These are phyloP conservation scores for Diadumene lineata DNA, from an alignment of 92 coral and sea anemone species.

Conservation along the genomic window DNA sequence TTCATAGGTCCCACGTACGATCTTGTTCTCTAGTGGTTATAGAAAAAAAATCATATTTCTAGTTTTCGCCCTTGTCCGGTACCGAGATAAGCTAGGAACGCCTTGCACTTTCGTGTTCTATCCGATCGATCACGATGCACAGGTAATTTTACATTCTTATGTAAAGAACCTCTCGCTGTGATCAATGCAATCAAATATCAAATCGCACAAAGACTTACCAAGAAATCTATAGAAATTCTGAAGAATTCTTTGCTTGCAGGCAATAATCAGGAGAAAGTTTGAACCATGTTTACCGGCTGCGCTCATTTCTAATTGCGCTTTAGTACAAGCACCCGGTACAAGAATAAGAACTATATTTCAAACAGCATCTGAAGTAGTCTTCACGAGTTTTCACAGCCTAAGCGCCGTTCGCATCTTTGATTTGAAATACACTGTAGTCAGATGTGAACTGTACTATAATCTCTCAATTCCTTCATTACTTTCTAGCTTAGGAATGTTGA, in stretches of 20 bases:
- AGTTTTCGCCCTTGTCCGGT: too few relatives aligned
- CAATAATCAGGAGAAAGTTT: background rate
- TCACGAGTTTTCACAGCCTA: background rate
- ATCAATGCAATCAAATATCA: too few relatives aligned
- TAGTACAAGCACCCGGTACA: background rate
- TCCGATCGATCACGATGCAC: too few relatives aligned
- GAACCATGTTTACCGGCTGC: background rate
- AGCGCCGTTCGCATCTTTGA: background rate
- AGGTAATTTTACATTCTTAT: too few relatives aligned
- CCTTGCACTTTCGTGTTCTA: too few relatives aligned
- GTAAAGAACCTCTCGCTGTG: too few relatives aligned
- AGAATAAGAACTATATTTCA: background rate
- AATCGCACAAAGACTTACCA: background rate
- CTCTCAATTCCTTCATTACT: conserved; percentile 21
- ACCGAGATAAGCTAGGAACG: too few relatives aligned
- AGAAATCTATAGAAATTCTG: background rate
- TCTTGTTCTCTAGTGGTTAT: too few relatives aligned
- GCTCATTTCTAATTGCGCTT: background rate
- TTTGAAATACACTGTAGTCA: background rate
- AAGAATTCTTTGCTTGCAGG: background rate
- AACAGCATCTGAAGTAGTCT: background rate
- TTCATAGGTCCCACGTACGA: too few relatives aligned
- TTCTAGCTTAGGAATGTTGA: conserved; percentile 40
- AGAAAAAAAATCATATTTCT: too few relatives aligned
- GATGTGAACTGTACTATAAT: background rate